Conservation (phyloP, 2,888 invertebrate genomes). For the Tinea trinotella region DNA sequence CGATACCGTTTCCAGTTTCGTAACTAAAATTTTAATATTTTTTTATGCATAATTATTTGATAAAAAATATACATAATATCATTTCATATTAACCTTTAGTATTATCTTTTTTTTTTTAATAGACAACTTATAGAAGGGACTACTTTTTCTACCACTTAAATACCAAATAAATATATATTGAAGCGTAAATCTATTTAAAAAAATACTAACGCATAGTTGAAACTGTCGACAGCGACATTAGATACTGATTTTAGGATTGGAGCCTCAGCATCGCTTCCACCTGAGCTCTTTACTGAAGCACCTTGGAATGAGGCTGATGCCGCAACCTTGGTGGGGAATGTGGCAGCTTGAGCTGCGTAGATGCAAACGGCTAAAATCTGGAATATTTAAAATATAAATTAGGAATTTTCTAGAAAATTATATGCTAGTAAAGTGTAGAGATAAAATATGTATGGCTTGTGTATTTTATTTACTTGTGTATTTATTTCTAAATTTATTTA, state of each 20-base stretch:
- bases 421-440: no score
- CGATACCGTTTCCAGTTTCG: slow-evolving; percentile 73
- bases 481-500: no score
- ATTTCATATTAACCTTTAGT: no score
- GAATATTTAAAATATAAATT: background rate
- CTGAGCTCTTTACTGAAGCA: background rate
- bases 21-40: slow-evolving; percentile 45
- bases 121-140: no score
- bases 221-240: slow-evolving; percentile 32
- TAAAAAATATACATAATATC: no score
- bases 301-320: background rate
- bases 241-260: slow-evolving; percentile 29
- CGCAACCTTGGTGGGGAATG: background rate
- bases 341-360: slow-evolving; percentile 19
- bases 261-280: slow-evolving; percentile 28
- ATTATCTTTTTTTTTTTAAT: no score
- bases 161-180: no score
- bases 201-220: slow-evolving; percentile 30
- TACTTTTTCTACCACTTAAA: background rate
- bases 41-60: background rate
- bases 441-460: no score
- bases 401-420: no score
- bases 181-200: background rate
- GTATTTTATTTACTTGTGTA: no score
- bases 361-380: slow-evolving; percentile 19